These are phyloP conservation scores for Limenitis camilla DNA, from an alignment of 2,888 invertebrate genomes.

Conservation along the genomic window DNA sequence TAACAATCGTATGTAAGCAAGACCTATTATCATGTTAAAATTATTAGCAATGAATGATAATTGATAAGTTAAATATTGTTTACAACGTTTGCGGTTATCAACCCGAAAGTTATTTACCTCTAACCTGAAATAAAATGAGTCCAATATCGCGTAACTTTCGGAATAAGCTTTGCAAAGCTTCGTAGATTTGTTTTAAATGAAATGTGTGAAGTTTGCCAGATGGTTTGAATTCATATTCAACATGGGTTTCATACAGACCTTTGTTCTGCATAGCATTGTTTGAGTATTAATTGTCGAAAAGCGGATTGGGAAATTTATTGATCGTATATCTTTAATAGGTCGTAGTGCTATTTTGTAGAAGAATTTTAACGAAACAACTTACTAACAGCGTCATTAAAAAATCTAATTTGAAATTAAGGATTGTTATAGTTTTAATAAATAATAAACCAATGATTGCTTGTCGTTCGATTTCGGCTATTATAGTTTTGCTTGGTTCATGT, in stretches of 20 bases:
- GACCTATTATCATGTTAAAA: no score
- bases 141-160: not conserved
- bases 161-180: conserved; percentile 6
- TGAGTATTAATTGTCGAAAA: not conserved
- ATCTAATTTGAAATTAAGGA: no score
- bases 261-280: not conserved
- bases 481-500: no score
- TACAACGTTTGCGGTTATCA: no score
- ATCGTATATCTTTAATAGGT: not conserved
- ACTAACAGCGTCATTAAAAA: no score
- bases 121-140: conserved; percentile 15
- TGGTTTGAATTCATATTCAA: conserved; percentile 31
- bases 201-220: conserved; percentile 17
- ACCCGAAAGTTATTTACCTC: conserved; percentile 15
- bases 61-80: no score
- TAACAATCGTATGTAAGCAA: no score
- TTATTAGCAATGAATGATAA: no score
- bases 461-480: no score
- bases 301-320: not conserved
- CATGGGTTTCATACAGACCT: conserved; percentile 31
- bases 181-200: conserved; percentile 7
- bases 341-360: not conserved
- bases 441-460: no score
- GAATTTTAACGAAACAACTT: no score
- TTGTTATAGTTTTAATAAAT: no score